Percentiles rank a stretch among this genome's conserved stretches.
Evolutionary conservation across 2,797 vertebrate species (phyloP).

Genomic region (Darevskia nairensis): DNA sequence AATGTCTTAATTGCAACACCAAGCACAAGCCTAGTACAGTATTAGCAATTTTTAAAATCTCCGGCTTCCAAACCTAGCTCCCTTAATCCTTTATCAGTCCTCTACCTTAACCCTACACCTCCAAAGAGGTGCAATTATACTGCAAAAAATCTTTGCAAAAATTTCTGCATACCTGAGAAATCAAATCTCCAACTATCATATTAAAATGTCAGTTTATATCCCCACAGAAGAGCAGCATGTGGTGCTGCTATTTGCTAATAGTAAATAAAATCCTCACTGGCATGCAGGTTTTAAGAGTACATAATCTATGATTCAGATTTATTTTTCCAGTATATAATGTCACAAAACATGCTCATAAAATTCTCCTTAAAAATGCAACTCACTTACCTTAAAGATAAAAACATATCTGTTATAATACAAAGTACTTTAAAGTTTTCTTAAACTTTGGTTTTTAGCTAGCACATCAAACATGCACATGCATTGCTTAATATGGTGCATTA

Average conservation of each 20-base stretch:
- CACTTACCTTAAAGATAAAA: conserved; percentile 68
- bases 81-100: neutral
- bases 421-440: conserved; percentile 51
- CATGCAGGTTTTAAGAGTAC: neutral
- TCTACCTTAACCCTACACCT: neutral
- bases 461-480: conserved; percentile 78
- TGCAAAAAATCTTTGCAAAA: neutral
- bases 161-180: neutral
- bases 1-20: neutral
- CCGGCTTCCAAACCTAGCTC: neutral
- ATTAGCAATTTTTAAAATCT: neutral
- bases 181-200: neutral
- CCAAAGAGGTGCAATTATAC: neutral
- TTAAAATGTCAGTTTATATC: neutral
- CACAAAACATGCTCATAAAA: neutral
- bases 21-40: neutral
- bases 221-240: too few species aligned
- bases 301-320: neutral
- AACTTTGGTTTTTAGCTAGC: conserved; percentile 52
- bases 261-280: neutral
- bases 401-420: conserved; percentile 63
- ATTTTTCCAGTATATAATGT: neutral
- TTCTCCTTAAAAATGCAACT: conserved; percentile 64
- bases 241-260: neutral
- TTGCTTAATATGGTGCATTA: conserved; percentile 53